These are phyloP conservation scores for Drosophila setifemur DNA, from an alignment of 1,140 invertebrate species.

Conservation along the genomic window DNA sequence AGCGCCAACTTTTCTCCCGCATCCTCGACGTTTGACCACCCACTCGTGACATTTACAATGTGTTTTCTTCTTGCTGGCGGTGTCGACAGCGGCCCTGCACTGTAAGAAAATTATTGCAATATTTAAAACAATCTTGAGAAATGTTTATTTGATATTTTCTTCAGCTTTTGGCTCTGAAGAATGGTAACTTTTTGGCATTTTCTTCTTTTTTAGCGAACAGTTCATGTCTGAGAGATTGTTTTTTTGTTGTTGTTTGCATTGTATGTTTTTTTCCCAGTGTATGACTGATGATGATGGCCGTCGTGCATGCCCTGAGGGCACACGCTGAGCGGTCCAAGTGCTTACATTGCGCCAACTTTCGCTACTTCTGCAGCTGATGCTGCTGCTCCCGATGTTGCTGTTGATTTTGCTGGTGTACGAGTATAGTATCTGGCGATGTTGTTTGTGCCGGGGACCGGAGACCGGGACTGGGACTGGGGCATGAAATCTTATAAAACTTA, in stretches of 20 bases:
- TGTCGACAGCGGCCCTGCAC: background rate
- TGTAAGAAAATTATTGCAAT: background rate
- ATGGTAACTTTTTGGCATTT: no score
- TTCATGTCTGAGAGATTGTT: no score
- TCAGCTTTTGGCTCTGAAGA: no score
- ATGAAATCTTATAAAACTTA: conserved; percentile 65
- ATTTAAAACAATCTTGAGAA: no score
- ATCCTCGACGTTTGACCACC: conserved; percentile 4
- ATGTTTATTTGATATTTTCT: no score
- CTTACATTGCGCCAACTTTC: conserved; percentile 68
- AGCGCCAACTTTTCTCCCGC: background rate
- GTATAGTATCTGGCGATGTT: no score
- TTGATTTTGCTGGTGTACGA: background rate
- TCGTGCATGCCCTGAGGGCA: conserved; percentile 48
- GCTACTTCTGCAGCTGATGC: conserved; percentile 58
- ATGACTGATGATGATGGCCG: conserved; percentile 11
- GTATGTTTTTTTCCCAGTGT: conserved; percentile 1
- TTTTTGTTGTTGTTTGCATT: no score
- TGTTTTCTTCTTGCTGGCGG: conserved; percentile 40
- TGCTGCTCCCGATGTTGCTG: background rate
- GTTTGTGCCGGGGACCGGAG: background rate
- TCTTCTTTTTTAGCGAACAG: no score
- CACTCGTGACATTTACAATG: conserved; percentile 58
- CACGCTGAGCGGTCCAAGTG: conserved; percentile 22
- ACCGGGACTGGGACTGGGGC: conserved; percentile 2